Conservation (phyloP, 1,140 invertebrate species). For the Vanessa atalanta region DNA sequence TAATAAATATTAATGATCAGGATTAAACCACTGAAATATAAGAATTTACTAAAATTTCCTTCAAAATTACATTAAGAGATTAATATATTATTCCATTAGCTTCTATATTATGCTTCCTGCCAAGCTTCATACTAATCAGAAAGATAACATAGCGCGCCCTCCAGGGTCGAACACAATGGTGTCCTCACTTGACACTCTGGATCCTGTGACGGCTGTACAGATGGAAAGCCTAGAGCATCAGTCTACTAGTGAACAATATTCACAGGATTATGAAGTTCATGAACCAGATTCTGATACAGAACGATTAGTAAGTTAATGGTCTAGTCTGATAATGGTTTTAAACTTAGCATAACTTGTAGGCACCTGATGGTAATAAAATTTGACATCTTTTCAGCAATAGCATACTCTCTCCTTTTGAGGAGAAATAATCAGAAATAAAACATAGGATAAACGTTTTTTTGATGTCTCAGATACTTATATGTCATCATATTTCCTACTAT, state of each 20-base stretch:
- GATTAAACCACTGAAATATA: not conserved
- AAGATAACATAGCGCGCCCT: slow-evolving; percentile 76
- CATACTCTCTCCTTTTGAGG: too few species aligned
- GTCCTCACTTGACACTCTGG: slow-evolving; percentile 85
- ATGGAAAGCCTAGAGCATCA: slow-evolving; percentile 76
- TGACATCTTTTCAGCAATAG: too few species aligned
- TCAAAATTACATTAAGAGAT: not conserved
- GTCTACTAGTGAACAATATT: slow-evolving; percentile 75
- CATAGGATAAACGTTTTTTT: too few species aligned
- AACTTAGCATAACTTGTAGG: too few species aligned
- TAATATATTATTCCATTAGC: slow-evolving; percentile 34
- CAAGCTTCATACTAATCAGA: slow-evolving; percentile 77
- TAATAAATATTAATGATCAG: too few species aligned
- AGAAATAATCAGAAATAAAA: too few species aligned
- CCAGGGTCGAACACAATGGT: slow-evolving; percentile 87
- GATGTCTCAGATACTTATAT: too few species aligned
- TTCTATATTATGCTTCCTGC: slow-evolving; percentile 48
- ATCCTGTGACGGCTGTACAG: slow-evolving; percentile 78
- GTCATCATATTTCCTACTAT: too few species aligned
- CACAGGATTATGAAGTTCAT: slow-evolving; percentile 74
- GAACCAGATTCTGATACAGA: slow-evolving; percentile 77
- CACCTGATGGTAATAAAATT: too few species aligned
- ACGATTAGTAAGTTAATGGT: slow-evolving; percentile 56
- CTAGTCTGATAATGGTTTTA: not conserved
- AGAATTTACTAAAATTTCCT: not conserved